These are phyloP conservation scores for Meloe dianella DNA, from an alignment of 2,888 invertebrate genomes.

Conservation along the genomic window DNA sequence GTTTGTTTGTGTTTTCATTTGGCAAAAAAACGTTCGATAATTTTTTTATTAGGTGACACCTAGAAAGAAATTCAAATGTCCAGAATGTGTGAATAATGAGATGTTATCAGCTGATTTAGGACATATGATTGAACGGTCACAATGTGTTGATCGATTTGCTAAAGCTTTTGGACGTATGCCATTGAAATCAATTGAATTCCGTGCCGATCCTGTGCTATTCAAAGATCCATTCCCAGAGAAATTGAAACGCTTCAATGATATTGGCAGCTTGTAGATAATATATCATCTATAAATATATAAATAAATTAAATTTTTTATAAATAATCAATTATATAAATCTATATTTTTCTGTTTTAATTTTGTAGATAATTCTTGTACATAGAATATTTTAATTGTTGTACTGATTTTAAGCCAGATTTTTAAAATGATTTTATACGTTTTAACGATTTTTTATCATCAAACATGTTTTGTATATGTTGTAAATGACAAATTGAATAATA, in stretches of 20 bases:
- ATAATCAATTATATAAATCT: constrained; percentile 6
- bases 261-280: constrained; percentile 78
- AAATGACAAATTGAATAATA: constrained; percentile 36
- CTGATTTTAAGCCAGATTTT: constrained; percentile 42
- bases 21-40: too few relatives aligned
- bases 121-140: constrained; percentile 92
- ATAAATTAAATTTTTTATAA: constrained; percentile 1
- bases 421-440: constrained; percentile 43
- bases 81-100: constrained; percentile 91
- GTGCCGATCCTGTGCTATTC: constrained; percentile 94
- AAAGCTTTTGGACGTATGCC: constrained; percentile 87
- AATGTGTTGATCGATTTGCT: constrained; percentile 81
- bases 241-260: constrained; percentile 85
- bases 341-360: constrained; percentile 28
- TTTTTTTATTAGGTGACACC: constrained; percentile 94
- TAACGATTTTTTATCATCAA: constrained; percentile 34
- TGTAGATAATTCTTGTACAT: constrained; percentile 42
- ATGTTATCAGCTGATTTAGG: constrained; percentile 91
- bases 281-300: constrained; percentile 9
- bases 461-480: constrained; percentile 44
- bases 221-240: constrained; percentile 84
- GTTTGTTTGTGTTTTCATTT: not conserved
- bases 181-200: constrained; percentile 84
- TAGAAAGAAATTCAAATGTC: constrained; percentile 96
- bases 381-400: constrained; percentile 40